phyloP scores from a whole-genome alignment of 2,888 invertebrate genomes.

The Zonitis immaculata region DNA sequence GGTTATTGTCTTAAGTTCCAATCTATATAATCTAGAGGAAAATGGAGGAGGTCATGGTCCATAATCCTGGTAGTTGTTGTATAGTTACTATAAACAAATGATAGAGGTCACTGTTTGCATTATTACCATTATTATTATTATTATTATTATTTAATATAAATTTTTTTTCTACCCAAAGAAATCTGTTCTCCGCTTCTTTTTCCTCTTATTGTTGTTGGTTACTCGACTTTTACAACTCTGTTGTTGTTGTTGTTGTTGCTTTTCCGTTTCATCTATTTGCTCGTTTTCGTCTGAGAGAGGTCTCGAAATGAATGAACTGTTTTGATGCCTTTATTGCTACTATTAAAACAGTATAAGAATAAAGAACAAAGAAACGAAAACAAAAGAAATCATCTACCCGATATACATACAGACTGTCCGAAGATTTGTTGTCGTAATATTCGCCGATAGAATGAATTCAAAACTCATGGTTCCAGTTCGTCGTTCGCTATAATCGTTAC shows the following conservation, averaged over 20 bases:
- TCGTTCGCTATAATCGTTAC: too few relatives aligned
- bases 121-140: not conserved
- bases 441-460: too few relatives aligned
- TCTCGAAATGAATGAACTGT: conserved; percentile 47
- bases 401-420: too few relatives aligned
- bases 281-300: too few relatives aligned
- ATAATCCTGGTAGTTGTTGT: not conserved
- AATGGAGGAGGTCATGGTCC: not conserved
- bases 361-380: too few relatives aligned
- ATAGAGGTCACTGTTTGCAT: not conserved
- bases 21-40: not conserved
- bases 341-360: too few relatives aligned
- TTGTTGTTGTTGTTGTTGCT: conserved; percentile 40
- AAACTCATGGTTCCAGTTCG: too few relatives aligned
- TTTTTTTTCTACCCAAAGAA: too few relatives aligned
- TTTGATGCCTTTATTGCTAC: conserved; percentile 46
- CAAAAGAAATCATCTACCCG: conserved; percentile 35
- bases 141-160: too few relatives aligned
- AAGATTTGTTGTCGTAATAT: too few relatives aligned
- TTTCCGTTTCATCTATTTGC: conserved; percentile 35
- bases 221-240: conserved; percentile 40
- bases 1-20: not conserved
- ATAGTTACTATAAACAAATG: not conserved
- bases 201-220: not conserved
- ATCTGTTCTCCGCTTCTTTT: not conserved